Conservation (phyloP, 2,113 vertebrate species). For the Dissostichus mawsoni region DNA sequence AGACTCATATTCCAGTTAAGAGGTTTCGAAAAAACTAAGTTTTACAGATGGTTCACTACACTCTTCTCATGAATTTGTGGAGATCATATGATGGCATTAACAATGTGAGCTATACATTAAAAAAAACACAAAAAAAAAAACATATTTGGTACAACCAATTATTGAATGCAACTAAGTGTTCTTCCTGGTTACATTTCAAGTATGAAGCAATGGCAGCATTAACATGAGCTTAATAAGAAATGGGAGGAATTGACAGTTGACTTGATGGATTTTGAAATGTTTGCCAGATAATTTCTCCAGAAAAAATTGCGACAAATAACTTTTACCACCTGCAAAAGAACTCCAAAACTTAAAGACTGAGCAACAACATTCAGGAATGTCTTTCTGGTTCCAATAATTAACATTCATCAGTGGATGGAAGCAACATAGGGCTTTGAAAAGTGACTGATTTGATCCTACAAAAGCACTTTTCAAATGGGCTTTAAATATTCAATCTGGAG, state of each 20-base stretch:
- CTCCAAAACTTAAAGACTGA: constrained; percentile 19
- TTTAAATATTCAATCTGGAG: constrained; percentile 30
- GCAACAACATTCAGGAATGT: constrained; percentile 73
- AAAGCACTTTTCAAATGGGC: constrained; percentile 26
- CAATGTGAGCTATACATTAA: constrained; percentile 22
- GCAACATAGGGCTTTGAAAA: constrained; percentile 24
- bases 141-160: constrained; percentile 35
- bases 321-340: constrained; percentile 1
- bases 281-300: constrained; percentile 19
- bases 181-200: constrained; percentile 31
- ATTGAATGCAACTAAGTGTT: constrained; percentile 37
- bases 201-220: constrained; percentile 29
- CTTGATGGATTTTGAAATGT: constrained; percentile 13
- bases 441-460: constrained; percentile 25
- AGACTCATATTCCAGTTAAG: constrained; percentile 66
- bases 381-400: constrained; percentile 52
- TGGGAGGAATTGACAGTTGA: constrained; percentile 7
- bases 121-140: constrained; percentile 24
- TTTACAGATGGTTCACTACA: constrained; percentile 37
- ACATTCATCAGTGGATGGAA: constrained; percentile 18
- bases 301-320: neutral
- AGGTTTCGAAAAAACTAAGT: constrained; percentile 26
- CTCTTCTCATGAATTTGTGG: constrained; percentile 8
- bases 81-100: constrained; percentile 17
- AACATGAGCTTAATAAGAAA: constrained; percentile 23